Conservation (phyloP, 2,888 invertebrate species). For the Pandemis cinnamomeana region DNA sequence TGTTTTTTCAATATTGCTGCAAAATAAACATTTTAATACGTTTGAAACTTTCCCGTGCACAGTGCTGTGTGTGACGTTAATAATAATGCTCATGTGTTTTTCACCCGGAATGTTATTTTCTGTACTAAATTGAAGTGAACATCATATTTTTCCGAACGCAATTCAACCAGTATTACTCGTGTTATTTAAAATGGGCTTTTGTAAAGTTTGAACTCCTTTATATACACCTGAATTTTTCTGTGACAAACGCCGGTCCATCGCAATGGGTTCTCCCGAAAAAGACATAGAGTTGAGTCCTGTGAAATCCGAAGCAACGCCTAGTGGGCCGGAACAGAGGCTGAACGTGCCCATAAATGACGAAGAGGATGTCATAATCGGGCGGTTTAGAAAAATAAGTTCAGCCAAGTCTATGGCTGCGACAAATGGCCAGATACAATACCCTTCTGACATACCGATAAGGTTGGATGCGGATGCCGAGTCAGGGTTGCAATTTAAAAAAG, state of each 20-base stretch:
- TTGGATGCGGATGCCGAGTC: slow-evolving; percentile 67
- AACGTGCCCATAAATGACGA: slow-evolving; percentile 67
- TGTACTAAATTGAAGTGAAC: slow-evolving; percentile 9
- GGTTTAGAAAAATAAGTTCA: slow-evolving; percentile 81
- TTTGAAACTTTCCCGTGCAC: background rate
- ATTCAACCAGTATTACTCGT: background rate
- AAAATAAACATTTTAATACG: background rate
- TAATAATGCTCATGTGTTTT: slow-evolving; percentile 16
- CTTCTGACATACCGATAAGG: slow-evolving; percentile 62
- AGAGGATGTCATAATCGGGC: slow-evolving; percentile 80
- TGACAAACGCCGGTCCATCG: slow-evolving; percentile 25
- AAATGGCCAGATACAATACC: slow-evolving; percentile 79
- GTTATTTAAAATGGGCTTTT: slow-evolving; percentile 14
- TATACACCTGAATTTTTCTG: slow-evolving; percentile 7
- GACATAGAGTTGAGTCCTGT: slow-evolving; percentile 78
- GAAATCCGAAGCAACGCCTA: slow-evolving; percentile 57
- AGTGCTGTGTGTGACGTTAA: slow-evolving; percentile 13
- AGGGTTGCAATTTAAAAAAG: slow-evolving; percentile 70
- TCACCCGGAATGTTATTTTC: background rate
- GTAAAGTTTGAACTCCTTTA: slow-evolving; percentile 4
- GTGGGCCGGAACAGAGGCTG: slow-evolving; percentile 53
- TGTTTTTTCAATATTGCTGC: background rate
- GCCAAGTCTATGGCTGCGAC: slow-evolving; percentile 83
- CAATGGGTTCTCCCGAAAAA: slow-evolving; percentile 60
- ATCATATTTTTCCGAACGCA: background rate